Evolutionary conservation across 2,113 vertebrate species (phyloP), one percentile per base, ranked within the genome.

Genomic region (Nibea coibor): DNA sequence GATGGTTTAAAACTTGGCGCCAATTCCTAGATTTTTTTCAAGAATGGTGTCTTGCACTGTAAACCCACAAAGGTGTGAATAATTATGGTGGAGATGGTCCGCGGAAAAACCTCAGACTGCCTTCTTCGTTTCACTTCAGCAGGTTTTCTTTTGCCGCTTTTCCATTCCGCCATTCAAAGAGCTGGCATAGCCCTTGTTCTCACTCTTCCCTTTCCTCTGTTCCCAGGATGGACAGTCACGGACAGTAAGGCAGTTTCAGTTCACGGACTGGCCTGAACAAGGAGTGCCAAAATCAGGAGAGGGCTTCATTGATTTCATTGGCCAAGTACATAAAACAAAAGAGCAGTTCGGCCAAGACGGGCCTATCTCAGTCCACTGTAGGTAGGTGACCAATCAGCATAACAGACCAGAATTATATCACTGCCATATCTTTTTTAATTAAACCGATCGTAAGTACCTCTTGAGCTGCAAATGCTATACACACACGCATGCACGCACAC

Each of bases 311-410:
- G 98, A 99, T 91, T 99, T 99, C 94, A 99, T 99, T 17, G 98
- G 98, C 84, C 98, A 99, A 95, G 98, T 99, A 28, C 98, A 99
- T 95, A 99, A 99, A 97, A 99, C 98, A 80, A 99, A 99, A 94
- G 97, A 99, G 88, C 98, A 99, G 89, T 99, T 99, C 86, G 98
- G 98, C 86, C 98, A 99, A 92, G 98, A 99, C 73, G 98, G 98
- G 75, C 98, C 98, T n/a, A 99, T 99, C 90, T 97, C 98, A 54
- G 98, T 99, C 87, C 98, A 99, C 77, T 99, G 98, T 96, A 99
- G 98, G 98, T 99, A 88, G 95, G 96, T 84, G 43, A 72, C 28
- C 31, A 48, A 53, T 9, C 19, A 62, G 5, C 0, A 4, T 5
- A 53, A 64, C 10, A 11, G 14, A 64, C 3, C 24, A 51, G 39